Evolutionary conservation across 2,113 vertebrate species (phyloP).

Genomic region (Daubentonia madagascariensis): DNA sequence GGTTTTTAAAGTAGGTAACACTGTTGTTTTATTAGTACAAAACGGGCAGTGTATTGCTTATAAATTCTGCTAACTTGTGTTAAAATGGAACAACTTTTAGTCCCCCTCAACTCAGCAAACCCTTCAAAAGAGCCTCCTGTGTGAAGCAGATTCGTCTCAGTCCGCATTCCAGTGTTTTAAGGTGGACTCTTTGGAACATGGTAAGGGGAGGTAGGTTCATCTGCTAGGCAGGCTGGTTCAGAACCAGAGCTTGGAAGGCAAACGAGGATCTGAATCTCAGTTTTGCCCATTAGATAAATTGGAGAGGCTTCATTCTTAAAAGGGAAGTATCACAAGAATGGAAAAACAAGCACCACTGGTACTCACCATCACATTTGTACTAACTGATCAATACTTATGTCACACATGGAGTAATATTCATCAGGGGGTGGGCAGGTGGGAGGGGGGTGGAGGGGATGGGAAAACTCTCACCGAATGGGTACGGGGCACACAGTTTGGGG

Average conservation of each 20-base stretch:
- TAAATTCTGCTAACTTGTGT: not conserved
- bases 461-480: too few relatives aligned
- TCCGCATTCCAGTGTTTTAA: accelerated
- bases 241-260: not conserved
- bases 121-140: not conserved
- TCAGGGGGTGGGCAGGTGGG: too few relatives aligned
- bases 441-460: too few relatives aligned
- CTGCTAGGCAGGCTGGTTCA: not conserved
- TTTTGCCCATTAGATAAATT: not conserved
- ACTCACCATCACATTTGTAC: too few relatives aligned
- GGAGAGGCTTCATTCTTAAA: too few relatives aligned
- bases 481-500: too few relatives aligned
- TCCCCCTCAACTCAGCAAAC: not conserved
- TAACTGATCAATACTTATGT: too few relatives aligned
- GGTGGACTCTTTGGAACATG: not conserved
- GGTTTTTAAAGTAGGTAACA: not conserved
- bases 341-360: too few relatives aligned
- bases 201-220: not conserved
- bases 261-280: not conserved
- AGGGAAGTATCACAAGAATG: too few relatives aligned
- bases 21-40: not conserved
- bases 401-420: too few relatives aligned
- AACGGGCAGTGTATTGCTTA: not conserved
- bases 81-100: not conserved
- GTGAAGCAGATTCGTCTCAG: accelerated